Evolutionary conservation across 92 coral and sea anemone genomes (phyloP), one percentile per base, ranked within the genome.

Genomic region (Epizoanthus rinbou): DNA sequence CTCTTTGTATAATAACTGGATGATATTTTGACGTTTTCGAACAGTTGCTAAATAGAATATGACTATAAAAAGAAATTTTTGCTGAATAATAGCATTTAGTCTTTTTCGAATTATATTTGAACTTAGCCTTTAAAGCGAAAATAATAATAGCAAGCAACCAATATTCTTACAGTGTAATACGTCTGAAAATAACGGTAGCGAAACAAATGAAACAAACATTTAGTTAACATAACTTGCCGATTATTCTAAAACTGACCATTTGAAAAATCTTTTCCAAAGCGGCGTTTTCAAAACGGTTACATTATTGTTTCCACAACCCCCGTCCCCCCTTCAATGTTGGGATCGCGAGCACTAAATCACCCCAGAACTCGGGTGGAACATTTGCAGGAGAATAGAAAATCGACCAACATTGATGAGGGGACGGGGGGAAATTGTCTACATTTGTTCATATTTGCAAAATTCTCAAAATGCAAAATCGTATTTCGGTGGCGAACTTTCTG

Each of bases 81-180:
- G 60, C 11, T 56, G n/a, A n/a, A n/a, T n/a, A n/a, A n/a, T n/a
- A n/a, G n/a, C n/a, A n/a, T n/a, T n/a, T n/a, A n/a, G n/a, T 56
- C 60, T 56, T 56, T 56, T 56, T n/a, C 60, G 16, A 56, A 56
- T 11, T 56, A 56, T 56, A 56, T 11, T n/a, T n/a, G n/a, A n/a
- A n/a, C n/a, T n/a, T n/a, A 56, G 60, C 18, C 64, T 58, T 58
- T 58, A 58, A 58, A 58, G 64, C 64, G 64, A 58, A n/a, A n/a
- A n/a, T n/a, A n/a, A n/a, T n/a, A n/a, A n/a, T n/a, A n/a, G n/a
- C n/a, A n/a, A n/a, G n/a, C 64, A 58, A 58, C 64, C 64, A 58
- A n/a, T 58, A 58, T 58, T 58, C 19, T 58, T 58, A 58, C 16
- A 58, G 16, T 58, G 64, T 58, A 16, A n/a, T 58, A 58, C 64